Evolutionary conservation across 2,888 invertebrate species (phyloP).

Genomic region (Melikaiella ostensackeni): DNA sequence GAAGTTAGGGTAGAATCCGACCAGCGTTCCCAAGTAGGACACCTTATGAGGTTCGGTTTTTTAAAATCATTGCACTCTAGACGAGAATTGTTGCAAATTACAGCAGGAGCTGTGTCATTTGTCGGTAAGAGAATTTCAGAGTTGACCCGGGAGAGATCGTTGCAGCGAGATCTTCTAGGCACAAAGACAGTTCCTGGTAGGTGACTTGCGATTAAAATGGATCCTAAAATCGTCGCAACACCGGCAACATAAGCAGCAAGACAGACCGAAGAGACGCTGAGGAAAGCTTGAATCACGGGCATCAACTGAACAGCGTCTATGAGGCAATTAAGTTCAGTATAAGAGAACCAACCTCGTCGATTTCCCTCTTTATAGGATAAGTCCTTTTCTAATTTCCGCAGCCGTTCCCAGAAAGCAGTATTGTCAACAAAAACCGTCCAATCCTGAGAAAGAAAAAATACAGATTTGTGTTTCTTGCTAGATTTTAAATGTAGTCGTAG

Average conservation of each 20-base stretch:
- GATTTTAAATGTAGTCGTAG: neutral
- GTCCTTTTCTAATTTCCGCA: constrained; percentile 84
- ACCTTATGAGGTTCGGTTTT: neutral
- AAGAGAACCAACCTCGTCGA: constrained; percentile 89
- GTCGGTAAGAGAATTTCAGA: constrained; percentile 1
- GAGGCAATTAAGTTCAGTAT: constrained; percentile 85
- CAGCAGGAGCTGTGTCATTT: neutral
- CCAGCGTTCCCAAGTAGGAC: constrained; percentile 66
- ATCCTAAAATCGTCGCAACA: constrained; percentile 81
- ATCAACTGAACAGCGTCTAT: constrained; percentile 77
- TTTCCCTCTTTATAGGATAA: constrained; percentile 86
- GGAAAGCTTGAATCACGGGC: constrained; percentile 78
- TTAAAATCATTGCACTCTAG: neutral
- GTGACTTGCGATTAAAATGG: constrained; percentile 78
- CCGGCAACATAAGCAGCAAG: constrained; percentile 82
- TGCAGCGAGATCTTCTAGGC: constrained; percentile 51
- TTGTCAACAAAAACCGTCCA: constrained; percentile 92
- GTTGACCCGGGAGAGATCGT: neutral
- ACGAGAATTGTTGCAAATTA: neutral
- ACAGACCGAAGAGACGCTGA: constrained; percentile 80
- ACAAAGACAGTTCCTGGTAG: constrained; percentile 68
- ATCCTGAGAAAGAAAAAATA: constrained; percentile 79
- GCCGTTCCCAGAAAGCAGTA: constrained; percentile 85
- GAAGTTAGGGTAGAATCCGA: constrained; percentile 65
- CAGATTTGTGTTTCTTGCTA: neutral